Conservation (phyloP, 1,140 invertebrate genomes). For the Argopecten irradians region DNA sequence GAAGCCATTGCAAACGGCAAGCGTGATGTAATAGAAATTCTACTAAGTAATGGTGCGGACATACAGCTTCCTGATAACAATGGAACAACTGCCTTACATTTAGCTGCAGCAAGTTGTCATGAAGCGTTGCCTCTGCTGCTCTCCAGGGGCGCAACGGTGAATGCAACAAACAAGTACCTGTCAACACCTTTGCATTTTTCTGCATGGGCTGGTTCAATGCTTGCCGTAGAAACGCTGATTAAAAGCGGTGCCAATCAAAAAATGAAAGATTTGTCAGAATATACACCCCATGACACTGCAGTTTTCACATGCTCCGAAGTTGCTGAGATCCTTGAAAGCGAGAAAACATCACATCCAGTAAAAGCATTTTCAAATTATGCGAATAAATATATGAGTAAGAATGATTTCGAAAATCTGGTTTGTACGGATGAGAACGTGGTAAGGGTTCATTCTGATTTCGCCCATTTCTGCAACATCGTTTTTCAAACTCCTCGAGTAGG, state of each 20-base stretch:
- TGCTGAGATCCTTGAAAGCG: neutral
- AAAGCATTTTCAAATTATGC: constrained; percentile 26
- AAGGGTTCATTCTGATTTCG: neutral
- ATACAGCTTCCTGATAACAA: neutral
- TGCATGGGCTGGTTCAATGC: constrained; percentile 10
- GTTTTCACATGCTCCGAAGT: neutral
- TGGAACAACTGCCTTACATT: constrained; percentile 11
- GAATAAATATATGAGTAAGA: constrained; percentile 14
- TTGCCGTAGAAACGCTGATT: constrained; percentile 27
- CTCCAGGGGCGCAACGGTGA: constrained; percentile 15
- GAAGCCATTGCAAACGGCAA: constrained; percentile 31
- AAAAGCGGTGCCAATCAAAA: neutral
- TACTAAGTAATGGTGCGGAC: neutral
- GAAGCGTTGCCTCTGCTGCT: neutral
- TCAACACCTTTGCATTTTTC: constrained; percentile 38
- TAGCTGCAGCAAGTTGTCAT: constrained; percentile 26
- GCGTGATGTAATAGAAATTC: neutral
- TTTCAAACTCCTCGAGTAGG: neutral
- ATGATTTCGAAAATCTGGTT: constrained; percentile 26
- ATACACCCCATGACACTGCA: constrained; percentile 22
- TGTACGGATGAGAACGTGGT: neutral
- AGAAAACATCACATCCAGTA: neutral
- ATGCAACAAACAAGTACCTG: constrained; percentile 18
- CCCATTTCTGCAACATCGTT: neutral
- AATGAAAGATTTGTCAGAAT: neutral